phyloP scores from a whole-genome alignment of 2,888 invertebrate species.

The Eupithecia tripunctaria region DNA sequence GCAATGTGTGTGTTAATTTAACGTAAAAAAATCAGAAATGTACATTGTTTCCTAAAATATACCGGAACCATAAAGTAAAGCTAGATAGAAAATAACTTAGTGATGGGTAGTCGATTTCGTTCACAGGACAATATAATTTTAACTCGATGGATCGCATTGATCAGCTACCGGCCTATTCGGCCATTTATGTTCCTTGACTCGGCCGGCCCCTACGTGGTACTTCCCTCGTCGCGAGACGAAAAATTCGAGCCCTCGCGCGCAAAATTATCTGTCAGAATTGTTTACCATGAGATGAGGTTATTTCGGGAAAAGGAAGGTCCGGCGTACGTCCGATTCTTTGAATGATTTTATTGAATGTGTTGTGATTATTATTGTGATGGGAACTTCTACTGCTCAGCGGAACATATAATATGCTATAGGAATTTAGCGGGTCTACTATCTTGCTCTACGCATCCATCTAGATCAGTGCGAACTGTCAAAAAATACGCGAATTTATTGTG shows the following conservation, averaged over 20 bases:
- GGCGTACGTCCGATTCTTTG: conserved; percentile 19
- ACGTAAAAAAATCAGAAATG: neutral
- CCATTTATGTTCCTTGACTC: too few species aligned
- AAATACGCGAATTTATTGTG: conserved; percentile 79
- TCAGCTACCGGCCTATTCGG: neutral
- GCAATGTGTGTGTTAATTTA: neutral
- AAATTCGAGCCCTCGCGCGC: conserved; percentile 66
- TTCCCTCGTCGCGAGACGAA: neutral
- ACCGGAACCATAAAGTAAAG: conserved; percentile 5
- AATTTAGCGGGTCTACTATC: conserved; percentile 1
- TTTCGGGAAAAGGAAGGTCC: conserved; percentile 43
- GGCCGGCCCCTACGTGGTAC: neutral
- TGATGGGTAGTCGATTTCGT: neutral
- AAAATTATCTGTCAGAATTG: conserved; percentile 77
- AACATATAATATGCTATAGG: neutral
- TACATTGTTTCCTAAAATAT: neutral
- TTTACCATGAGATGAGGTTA: conserved; percentile 79
- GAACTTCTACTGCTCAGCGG: conserved; percentile 21
- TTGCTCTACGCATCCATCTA: conserved; percentile 61
- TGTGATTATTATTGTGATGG: conserved; percentile 18
- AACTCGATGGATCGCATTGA: neutral
- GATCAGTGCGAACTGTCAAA: conserved; percentile 72
- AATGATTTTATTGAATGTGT: conserved; percentile 15
- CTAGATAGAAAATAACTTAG: neutral
- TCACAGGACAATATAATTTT: too few species aligned